These are phyloP conservation scores for Chroicocephalus ridibundus DNA, from an alignment of 2,113 vertebrate genomes.

Conservation along the genomic window DNA sequence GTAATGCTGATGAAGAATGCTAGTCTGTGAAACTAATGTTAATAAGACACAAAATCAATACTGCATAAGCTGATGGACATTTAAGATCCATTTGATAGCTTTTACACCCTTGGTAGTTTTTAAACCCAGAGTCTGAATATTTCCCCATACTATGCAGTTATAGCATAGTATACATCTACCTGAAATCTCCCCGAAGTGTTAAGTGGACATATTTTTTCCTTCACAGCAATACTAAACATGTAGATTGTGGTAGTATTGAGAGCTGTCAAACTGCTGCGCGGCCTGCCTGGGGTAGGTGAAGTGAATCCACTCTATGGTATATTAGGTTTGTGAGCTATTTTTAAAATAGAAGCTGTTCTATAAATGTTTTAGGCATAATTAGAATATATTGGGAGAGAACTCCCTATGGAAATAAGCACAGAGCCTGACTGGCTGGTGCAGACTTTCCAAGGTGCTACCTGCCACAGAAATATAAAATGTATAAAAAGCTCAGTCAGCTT, in stretches of 20 bases:
- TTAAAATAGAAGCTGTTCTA: background rate
- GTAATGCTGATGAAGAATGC: background rate
- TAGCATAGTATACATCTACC: background rate
- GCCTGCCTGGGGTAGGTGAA: background rate
- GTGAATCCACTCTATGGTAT: background rate
- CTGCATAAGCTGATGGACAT: background rate
- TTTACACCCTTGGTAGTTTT: background rate
- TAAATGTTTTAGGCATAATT: conserved; percentile 15
- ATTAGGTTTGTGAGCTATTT: background rate
- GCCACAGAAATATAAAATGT: background rate
- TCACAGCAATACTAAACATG: background rate
- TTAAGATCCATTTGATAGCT: background rate
- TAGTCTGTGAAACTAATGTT: background rate
- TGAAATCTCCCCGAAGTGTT: background rate
- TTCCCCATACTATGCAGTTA: background rate
- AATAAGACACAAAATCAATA: background rate
- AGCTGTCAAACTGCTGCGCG: background rate
- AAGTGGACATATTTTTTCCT: background rate
- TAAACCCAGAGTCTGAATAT: background rate
- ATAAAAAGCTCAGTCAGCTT: background rate
- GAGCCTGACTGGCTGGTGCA: background rate
- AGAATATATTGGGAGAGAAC: background rate
- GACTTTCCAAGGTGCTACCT: background rate
- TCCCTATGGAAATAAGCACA: background rate
- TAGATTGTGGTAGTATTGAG: background rate